These are phyloP conservation scores for Cossypha polioptera DNA, from an alignment of 2,797 vertebrate genomes.

Conservation along the genomic window DNA sequence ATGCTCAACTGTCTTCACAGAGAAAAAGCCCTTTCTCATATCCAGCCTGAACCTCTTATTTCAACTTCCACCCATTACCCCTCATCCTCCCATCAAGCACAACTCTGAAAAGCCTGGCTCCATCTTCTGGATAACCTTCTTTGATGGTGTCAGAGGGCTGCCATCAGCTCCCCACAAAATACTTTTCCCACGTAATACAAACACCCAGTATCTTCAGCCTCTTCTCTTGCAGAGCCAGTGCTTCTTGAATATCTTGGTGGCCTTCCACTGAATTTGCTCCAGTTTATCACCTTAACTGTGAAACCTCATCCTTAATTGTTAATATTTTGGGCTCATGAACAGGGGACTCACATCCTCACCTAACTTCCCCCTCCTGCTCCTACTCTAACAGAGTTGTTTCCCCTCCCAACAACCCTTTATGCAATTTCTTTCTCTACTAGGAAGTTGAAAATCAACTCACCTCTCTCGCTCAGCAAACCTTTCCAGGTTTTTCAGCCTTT, in stretches of 20 bases:
- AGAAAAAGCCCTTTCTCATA: background rate
- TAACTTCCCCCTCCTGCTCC: background rate
- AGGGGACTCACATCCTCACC: background rate
- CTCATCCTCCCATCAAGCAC: background rate
- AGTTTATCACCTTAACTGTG: background rate
- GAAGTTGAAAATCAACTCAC: conserved; percentile 72
- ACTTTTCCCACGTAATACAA: background rate
- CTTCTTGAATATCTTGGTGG: background rate
- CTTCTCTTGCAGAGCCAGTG: background rate
- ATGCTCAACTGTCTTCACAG: background rate
- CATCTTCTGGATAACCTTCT: background rate
- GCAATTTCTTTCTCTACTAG: background rate
- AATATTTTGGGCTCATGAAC: background rate
- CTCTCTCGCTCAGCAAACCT: conserved; percentile 89
- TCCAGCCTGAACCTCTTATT: background rate
- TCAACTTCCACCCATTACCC: background rate
- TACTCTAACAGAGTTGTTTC: background rate
- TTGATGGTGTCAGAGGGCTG: background rate
- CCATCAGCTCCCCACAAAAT: background rate
- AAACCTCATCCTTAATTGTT: background rate
- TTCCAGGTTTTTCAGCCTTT: conserved; percentile 95
- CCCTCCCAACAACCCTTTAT: background rate
- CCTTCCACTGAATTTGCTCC: background rate
- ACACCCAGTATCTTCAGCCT: background rate
- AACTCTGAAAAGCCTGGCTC: background rate